Base-by-base conservation (phyloP, 2,888 invertebrate species). In the Rhaphigaster nebulosa region DNA sequence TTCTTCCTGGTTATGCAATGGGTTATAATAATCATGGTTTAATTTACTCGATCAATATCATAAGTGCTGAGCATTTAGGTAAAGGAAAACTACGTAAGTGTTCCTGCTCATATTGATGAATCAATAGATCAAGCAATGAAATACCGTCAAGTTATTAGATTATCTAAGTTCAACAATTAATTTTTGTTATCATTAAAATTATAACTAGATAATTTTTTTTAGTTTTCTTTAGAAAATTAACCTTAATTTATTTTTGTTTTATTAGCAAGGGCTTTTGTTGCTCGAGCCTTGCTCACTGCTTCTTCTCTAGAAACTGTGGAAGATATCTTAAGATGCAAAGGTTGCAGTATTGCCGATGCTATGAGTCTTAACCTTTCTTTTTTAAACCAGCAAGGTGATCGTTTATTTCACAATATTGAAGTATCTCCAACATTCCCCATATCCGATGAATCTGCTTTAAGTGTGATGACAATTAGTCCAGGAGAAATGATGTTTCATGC, bases 1-100 rank as follows among this genome's bases (percentile, higher is more conserved):
- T 97, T 92, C 94, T 98, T 93, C 97, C 98, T 0, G 98, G 98
- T 0, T 98, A 98, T 93, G 97, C 98, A 8, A 98, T 98, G 97
- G 97, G 96, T 91, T 97, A 96, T 94, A 98, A 98, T 93, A 95
- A 96, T 91, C 96, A 97, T 93, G 98, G 98, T 0, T 94, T 98
- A 34, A 96, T 98, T 20, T 97, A 96, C 93, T 96, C 96, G 54
- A 96, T 98, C 92, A 98, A 98, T 93, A 97, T 98, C 0, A 94
- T 98, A 23, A 96, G 96, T 92, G 97, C 97, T 0, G 94, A 95
- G 90, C 93, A 94, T 5, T 94, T 97, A 52, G 95, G 95, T 92
- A 95, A 96, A 65, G 97, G 97, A 91, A 96, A 96, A 94, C 97
- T 97, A 84, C 98, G 98, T 98, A 94, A 96, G 96, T 94, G 89